phyloP scores from a whole-genome alignment of 2,888 invertebrate genomes.

The Taphrorychus bicolor region DNA sequence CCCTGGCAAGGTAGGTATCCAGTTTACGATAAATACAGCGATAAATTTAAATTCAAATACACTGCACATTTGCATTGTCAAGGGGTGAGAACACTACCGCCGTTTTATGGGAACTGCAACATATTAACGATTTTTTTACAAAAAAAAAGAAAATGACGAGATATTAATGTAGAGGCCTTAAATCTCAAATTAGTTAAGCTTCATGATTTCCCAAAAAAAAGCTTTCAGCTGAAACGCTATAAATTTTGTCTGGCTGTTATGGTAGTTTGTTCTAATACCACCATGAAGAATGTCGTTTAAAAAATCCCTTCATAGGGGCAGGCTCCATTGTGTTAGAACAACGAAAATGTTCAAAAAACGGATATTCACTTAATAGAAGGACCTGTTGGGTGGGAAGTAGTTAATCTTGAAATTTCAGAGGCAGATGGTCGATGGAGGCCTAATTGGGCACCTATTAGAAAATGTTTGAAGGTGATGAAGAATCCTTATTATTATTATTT shows the following conservation, averaged over 20 bases:
- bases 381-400: slow-evolving; percentile 5
- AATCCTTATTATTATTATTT: background rate
- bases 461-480: too few species aligned
- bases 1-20: slow-evolving; percentile 22
- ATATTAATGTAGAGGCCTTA: background rate
- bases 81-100: slow-evolving; percentile 28
- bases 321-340: background rate
- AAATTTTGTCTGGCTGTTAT: background rate
- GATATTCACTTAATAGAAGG: background rate
- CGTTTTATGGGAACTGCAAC: too few species aligned
- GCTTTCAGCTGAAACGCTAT: background rate
- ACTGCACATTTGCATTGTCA: slow-evolving; percentile 11
- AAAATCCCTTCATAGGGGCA: background rate
- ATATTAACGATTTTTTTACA: slow-evolving; percentile 18
- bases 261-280: background rate
- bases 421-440: background rate
- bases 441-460: too few species aligned
- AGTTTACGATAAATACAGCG: slow-evolving; percentile 26
- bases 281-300: background rate
- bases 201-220: background rate
- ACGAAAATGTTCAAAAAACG: background rate
- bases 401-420: background rate
- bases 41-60: slow-evolving; percentile 25
- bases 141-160: background rate
- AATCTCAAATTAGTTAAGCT: background rate